Conservation (phyloP, 2,113 vertebrate species). For the Cephalopterus ornatus region DNA sequence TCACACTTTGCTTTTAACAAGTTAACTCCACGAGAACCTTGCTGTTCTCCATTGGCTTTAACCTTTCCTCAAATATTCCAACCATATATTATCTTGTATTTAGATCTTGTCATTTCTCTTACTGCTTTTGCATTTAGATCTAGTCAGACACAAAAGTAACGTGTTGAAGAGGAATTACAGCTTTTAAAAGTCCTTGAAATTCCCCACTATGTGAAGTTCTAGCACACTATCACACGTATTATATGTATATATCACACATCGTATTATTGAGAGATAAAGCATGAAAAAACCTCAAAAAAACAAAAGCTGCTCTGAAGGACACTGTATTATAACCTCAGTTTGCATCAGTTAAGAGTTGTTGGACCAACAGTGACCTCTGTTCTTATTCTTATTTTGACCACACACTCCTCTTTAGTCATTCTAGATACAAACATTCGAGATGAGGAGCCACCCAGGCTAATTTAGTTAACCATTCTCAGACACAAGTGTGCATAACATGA, state of each 20-base stretch:
- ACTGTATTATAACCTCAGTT: background rate
- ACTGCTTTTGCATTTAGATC: background rate
- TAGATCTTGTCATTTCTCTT: background rate
- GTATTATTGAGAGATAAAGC: accelerated
- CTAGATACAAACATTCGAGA: background rate
- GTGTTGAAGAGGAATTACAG: accelerated
- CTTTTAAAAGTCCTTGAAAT: background rate
- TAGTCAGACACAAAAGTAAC: background rate
- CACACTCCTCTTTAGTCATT: background rate
- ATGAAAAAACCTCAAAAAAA: background rate
- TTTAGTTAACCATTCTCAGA: background rate
- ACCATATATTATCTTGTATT: background rate
- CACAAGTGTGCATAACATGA: background rate
- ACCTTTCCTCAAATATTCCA: background rate
- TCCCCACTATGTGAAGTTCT: background rate
- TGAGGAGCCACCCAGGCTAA: background rate
- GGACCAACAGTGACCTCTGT: background rate
- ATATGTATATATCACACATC: background rate
- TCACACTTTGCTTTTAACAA: background rate
- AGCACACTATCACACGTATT: background rate
- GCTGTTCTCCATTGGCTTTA: background rate
- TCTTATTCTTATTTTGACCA: background rate
- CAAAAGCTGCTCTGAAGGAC: background rate
- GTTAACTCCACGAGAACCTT: background rate
- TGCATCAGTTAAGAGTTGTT: background rate